Conservation (phyloP, 2,888 invertebrate genomes). For the Liodrosophila aerea region DNA sequence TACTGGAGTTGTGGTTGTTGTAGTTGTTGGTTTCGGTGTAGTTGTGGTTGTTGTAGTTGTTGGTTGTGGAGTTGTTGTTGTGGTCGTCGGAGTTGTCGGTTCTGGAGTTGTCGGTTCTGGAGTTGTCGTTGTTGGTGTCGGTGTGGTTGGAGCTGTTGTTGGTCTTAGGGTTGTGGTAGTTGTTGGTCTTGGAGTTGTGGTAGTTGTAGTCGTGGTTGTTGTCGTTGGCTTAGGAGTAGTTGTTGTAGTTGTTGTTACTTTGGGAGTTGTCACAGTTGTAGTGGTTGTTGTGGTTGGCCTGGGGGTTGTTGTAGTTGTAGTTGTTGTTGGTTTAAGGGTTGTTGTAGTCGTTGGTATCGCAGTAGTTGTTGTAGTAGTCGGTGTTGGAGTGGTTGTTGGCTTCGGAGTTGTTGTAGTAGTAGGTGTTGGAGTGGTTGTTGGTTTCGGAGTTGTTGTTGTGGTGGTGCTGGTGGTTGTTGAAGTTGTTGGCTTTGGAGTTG, state of each 20-base stretch:
- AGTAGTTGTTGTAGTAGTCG: slow-evolving; percentile 4
- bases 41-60: slow-evolving; percentile 8
- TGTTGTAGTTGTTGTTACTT: not conserved
- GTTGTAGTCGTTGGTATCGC: not conserved
- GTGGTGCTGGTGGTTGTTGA: slow-evolving; percentile 8
- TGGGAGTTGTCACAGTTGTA: not conserved
- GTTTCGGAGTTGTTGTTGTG: not conserved
- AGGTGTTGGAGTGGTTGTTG: slow-evolving; percentile 1
- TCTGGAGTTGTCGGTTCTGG: not conserved
- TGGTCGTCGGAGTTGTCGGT: not conserved
- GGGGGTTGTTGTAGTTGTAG: not conserved
- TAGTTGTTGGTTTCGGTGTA: not conserved
- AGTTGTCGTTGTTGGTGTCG: slow-evolving; percentile 1
- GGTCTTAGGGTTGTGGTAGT: too few relatives aligned
- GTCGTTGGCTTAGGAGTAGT: slow-evolving; percentile 7
- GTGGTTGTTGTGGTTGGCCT: slow-evolving; percentile 2
- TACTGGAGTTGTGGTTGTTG: not conserved
- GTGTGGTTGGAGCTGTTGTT: too few relatives aligned
- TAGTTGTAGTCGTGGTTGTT: not conserved
- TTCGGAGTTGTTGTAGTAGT: slow-evolving; percentile 8
- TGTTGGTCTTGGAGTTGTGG: too few relatives aligned
- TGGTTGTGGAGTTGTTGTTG: slow-evolving; percentile 3
- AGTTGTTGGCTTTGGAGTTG: slow-evolving; percentile 1
- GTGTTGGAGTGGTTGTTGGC: not conserved
- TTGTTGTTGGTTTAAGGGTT: not conserved